phyloP scores from a whole-genome alignment of 2,888 invertebrate genomes.

The Ypsolopha scabrella region DNA sequence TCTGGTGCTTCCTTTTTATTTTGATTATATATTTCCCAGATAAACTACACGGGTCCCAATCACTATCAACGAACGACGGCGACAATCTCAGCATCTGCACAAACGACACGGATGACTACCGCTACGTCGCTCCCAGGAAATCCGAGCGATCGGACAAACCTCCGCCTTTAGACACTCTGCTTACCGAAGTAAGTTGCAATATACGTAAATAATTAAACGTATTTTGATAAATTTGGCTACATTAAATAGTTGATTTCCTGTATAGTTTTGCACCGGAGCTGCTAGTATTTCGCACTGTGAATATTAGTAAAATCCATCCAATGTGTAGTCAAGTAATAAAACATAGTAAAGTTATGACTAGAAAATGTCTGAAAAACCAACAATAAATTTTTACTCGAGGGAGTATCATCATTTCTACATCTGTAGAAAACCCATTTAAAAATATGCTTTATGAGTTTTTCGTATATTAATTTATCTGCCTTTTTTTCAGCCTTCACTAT shows the following conservation, averaged over 20 bases:
- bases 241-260: no score
- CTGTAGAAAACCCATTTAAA: no score
- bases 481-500: slow-evolving; percentile 41
- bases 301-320: no score
- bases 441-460: no score
- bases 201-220: neutral
- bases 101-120: slow-evolving; percentile 41
- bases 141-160: slow-evolving; percentile 23
- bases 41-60: slow-evolving; percentile 49
- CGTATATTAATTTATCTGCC: neutral
- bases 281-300: no score
- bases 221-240: no score
- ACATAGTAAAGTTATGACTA: no score
- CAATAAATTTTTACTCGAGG: no score
- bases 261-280: neutral
- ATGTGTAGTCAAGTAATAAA: no score
- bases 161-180: slow-evolving; percentile 26
- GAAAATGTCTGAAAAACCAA: no score
- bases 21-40: slow-evolving; percentile 19
- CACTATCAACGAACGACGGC: slow-evolving; percentile 45
- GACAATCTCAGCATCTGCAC: slow-evolving; percentile 52
- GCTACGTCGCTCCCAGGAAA: slow-evolving; percentile 15
- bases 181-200: slow-evolving; percentile 28
- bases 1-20: neutral
- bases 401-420: no score